Evolutionary conservation across 2,888 invertebrate genomes (phyloP).

Genomic region (Drosophila subsilvestris): DNA sequence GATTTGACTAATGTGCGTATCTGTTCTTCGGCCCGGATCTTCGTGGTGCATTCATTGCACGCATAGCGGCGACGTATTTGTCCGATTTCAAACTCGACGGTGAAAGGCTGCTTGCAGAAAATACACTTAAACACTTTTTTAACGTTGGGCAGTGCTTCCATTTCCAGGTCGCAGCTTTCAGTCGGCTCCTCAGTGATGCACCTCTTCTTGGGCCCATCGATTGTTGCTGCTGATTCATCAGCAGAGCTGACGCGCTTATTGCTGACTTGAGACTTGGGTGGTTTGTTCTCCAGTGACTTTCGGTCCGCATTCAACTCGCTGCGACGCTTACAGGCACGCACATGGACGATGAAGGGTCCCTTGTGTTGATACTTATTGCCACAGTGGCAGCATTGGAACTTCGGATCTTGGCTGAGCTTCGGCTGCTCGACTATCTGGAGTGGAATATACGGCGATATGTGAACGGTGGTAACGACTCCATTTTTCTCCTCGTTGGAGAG

Average conservation of each 20-base stretch:
- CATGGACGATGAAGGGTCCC: neutral
- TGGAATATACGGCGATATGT: conserved; percentile 6
- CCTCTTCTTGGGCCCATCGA: neutral
- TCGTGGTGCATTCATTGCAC: conserved; percentile 13
- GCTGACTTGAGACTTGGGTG: neutral
- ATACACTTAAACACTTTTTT: conserved; percentile 12
- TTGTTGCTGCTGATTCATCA: neutral
- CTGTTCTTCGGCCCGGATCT: neutral
- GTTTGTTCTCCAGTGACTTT: neutral
- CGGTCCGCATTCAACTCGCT: neutral
- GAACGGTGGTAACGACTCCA: conserved; percentile 18
- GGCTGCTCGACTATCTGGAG: too few species aligned
- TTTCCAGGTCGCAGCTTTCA: neutral
- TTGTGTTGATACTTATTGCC: neutral
- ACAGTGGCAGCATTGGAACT: neutral
- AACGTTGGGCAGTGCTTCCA: neutral
- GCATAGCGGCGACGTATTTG: conserved; percentile 12
- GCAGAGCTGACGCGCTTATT: neutral
- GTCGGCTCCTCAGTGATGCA: neutral
- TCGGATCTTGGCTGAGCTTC: neutral
- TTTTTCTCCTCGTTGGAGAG: conserved; percentile 27
- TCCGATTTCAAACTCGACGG: neutral
- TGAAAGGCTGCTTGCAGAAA: conserved; percentile 16
- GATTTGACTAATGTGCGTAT: neutral
- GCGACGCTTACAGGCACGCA: neutral